Evolutionary conservation across 2,113 vertebrate genomes (phyloP), one percentile per base, ranked within the genome.

Genomic region (Megaleporinus macrocephalus): DNA sequence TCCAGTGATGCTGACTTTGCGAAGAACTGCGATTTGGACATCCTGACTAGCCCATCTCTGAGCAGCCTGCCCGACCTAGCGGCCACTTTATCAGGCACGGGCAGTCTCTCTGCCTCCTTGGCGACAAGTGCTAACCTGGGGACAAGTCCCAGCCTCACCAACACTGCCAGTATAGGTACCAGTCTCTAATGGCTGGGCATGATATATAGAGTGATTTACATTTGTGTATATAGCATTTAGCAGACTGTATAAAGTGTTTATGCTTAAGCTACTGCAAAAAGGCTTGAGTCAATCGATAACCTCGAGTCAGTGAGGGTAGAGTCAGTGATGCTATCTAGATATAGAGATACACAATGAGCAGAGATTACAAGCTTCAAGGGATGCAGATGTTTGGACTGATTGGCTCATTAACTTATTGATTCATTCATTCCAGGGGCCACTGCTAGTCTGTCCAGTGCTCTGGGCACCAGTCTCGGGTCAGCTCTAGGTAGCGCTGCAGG

Each of bases 41-140:
- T 96, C 85, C 96, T 97, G 20, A 93, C 93, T 73, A 98, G 97
- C 76, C 96, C 97, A 0, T 95, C 96, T 0, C 92, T 97, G 70
- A 95, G 92, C 85, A 95, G 93, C 83, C 94, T 97, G 80, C 89
- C 92, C 0, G 96, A 98, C 87, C 92, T 97, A 76, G 89, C 87
- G 79, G 61, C 70, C 44, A 30, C 78, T 24, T 73, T 86, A 77
- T 73, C 81, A 1, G 62, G 29, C 62, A 36, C 80, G 9, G 20
- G 44, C 0, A 16, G 63, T 65, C 76, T 84, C 44, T 72, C 85
- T 5, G 29, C 26, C 20, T 76, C 80, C 66, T 41, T 84, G 68
- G 72, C 22, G 5, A 53, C 73, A 30, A 69, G 68, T 62, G 66
- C 59, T 7, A 80, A 29, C 78, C 66, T 80, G 68, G 78, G 68